Conservation (phyloP, 2,888 invertebrate genomes). For the Caenorhabditis afra region DNA sequence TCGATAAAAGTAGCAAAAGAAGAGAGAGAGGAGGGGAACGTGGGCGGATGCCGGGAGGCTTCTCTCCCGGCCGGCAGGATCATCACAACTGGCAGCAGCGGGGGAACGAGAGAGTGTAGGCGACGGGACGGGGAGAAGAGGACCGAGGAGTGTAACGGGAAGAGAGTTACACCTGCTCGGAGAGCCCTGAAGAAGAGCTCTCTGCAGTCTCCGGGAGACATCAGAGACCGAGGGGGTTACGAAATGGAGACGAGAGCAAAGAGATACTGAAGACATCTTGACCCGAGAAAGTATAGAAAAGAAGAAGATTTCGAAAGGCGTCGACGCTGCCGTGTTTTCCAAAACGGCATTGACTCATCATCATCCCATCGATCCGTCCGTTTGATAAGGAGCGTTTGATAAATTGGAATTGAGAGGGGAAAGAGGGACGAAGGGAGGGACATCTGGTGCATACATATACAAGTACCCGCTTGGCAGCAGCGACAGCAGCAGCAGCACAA, state of each 20-base stretch:
- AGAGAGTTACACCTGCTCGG: conserved; percentile 34
- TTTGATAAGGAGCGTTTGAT: conserved; percentile 41
- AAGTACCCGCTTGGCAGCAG: conserved; percentile 18
- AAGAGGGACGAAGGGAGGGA: conserved; percentile 2
- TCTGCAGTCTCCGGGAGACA: conserved; percentile 22
- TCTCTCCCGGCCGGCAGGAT: conserved; percentile 4
- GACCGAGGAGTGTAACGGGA: conserved; percentile 14
- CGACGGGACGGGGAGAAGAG: conserved; percentile 24
- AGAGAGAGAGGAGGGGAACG: conserved; percentile 18
- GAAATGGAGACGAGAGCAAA: conserved; percentile 17
- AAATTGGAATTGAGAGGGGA: conserved; percentile 14
- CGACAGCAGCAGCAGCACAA: conserved; percentile 17
- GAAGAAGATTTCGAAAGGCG: background rate
- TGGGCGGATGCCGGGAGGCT: conserved; percentile 21
- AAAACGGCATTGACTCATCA: conserved; percentile 32
- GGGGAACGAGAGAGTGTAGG: conserved; percentile 45
- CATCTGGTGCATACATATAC: conserved; percentile 60
- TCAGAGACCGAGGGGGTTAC: conserved; percentile 46
- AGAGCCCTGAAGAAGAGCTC: conserved; percentile 7
- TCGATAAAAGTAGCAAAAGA: conserved; percentile 30
- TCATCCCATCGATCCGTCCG: conserved; percentile 19
- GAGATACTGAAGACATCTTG: too few species aligned
- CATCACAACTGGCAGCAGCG: conserved; percentile 11
- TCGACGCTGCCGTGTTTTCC: background rate
- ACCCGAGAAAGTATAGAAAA: background rate